Percentiles rank a stretch among this genome's conserved stretches.
These are phyloP conservation scores for Ceyx melanurus DNA, from an alignment of 2,113 vertebrate species.

Conservation along the genomic window DNA sequence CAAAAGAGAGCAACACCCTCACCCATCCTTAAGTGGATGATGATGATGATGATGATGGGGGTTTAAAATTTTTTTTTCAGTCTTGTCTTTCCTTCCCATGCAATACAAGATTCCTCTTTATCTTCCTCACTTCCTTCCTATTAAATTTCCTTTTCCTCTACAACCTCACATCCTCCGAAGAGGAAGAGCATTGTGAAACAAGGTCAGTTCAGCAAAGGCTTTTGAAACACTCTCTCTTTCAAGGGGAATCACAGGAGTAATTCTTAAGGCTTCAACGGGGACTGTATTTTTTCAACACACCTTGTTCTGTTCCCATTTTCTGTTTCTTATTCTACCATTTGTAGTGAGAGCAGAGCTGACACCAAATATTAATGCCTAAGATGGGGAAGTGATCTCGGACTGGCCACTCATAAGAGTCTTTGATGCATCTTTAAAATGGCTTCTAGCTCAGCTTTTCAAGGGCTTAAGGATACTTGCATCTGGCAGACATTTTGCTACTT, in stretches of 20 bases:
- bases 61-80: neutral
- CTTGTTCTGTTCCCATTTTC: neutral
- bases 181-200: neutral
- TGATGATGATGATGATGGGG: neutral
- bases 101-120: neutral
- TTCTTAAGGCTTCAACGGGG: neutral
- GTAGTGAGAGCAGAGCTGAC: neutral
- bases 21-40: neutral
- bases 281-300: neutral
- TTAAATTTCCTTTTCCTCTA: neutral
- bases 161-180: neutral
- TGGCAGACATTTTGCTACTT: neutral
- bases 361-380: neutral
- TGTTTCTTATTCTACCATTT: neutral
- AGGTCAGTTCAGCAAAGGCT: slow-evolving; percentile 14
- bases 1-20: neutral
- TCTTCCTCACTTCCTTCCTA: neutral
- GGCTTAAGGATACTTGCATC: neutral
- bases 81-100: neutral
- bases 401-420: neutral
- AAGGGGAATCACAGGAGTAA: neutral
- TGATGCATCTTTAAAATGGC: neutral
- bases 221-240: slow-evolving; percentile 2
- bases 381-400: neutral
- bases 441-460: neutral